These are phyloP conservation scores for Molorchus minor DNA, from an alignment of 2,888 invertebrate species.

Conservation along the genomic window DNA sequence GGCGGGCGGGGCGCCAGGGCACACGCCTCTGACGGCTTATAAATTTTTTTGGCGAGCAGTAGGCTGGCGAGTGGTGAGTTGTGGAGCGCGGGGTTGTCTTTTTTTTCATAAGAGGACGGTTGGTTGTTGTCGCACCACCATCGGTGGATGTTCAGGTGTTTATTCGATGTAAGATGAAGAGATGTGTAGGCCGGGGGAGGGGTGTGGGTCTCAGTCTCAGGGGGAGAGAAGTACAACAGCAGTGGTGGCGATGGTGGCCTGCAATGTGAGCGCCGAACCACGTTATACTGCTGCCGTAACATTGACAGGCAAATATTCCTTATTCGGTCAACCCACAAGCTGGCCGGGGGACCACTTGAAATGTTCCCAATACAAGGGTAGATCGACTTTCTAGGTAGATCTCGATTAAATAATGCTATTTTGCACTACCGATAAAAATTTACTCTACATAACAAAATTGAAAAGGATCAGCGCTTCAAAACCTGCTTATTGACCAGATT, in stretches of 20 bases:
- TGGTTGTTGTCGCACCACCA: slow-evolving; percentile 45
- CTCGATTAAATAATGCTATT: too few relatives aligned
- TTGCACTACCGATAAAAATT: too few relatives aligned
- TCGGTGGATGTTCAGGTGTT: slow-evolving; percentile 55
- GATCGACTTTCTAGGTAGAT: too few relatives aligned
- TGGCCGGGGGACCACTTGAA: too few relatives aligned
- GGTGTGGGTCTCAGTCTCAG: slow-evolving; percentile 56
- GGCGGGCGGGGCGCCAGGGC: slow-evolving; percentile 18
- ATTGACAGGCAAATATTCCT: background rate
- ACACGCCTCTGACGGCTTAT: too few relatives aligned
- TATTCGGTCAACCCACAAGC: slow-evolving; percentile 27
- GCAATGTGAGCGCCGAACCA: slow-evolving; percentile 60
- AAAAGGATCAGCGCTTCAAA: background rate
- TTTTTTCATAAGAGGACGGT: slow-evolving; percentile 28
- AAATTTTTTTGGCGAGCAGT: background rate
- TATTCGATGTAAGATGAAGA: slow-evolving; percentile 58
- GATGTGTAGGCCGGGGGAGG: slow-evolving; percentile 56
- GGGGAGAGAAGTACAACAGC: slow-evolving; percentile 59
- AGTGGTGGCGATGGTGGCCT: slow-evolving; percentile 59
- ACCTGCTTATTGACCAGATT: background rate
- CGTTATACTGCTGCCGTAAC: slow-evolving; percentile 36
- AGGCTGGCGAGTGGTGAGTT: slow-evolving; percentile 10
- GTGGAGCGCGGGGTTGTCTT: slow-evolving; percentile 20
- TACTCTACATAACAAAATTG: too few relatives aligned
- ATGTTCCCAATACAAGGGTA: too few relatives aligned